phyloP scores from a whole-genome alignment of 2,113 vertebrate genomes.

The Hylia prasina region DNA sequence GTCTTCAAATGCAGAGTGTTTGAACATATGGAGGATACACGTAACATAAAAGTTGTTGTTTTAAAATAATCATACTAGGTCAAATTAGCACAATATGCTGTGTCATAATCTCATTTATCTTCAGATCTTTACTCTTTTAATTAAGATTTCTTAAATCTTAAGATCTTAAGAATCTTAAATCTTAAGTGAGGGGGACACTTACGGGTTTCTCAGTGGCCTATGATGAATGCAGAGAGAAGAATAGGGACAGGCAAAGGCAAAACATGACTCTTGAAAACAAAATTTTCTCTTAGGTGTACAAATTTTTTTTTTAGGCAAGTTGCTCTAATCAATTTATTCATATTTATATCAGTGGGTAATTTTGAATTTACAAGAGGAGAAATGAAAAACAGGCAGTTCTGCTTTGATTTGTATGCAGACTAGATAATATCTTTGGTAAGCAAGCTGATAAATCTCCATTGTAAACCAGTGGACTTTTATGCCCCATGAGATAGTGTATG shows the following conservation, averaged over 20 bases:
- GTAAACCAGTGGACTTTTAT: neutral
- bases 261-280: neutral
- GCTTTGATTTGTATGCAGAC: neutral
- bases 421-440: neutral
- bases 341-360: neutral
- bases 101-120: neutral
- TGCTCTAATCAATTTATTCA: neutral
- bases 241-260: neutral
- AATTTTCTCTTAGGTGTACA: neutral
- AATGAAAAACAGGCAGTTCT: neutral
- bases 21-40: neutral
- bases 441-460: neutral
- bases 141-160: neutral
- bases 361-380: neutral
- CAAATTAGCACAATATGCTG: neutral
- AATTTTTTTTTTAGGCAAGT: neutral
- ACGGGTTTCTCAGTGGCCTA: neutral
- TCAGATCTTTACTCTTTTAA: neutral
- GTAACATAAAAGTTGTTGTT: neutral
- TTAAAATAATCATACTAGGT: neutral
- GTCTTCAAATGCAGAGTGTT: conserved; percentile 10
- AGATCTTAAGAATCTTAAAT: too few species aligned
- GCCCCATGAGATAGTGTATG: neutral
- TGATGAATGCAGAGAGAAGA: neutral
- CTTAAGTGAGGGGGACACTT: neutral